Percentiles rank a stretch among this genome's conserved stretches.
These are phyloP conservation scores for Oxycera nigricornis DNA, from an alignment of 2,888 invertebrate species.

Conservation along the genomic window DNA sequence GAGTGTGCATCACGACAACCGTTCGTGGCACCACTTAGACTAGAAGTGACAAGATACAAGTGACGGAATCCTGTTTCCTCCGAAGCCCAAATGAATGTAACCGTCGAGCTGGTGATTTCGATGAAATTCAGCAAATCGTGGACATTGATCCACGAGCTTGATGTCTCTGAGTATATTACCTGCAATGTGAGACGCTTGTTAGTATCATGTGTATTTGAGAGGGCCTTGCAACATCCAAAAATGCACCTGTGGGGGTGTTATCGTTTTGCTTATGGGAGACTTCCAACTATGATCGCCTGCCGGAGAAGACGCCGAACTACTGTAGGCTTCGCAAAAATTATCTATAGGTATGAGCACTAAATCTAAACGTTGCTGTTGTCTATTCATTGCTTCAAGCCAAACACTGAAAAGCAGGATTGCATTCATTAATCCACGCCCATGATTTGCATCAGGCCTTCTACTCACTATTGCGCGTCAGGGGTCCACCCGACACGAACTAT, in stretches of 20 bases:
- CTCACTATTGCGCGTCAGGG: conserved; percentile 87
- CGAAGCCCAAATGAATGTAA: conserved; percentile 88
- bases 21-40: conserved; percentile 64
- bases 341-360: conserved; percentile 81
- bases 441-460: conserved; percentile 49
- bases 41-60: conserved; percentile 79
- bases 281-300: conserved; percentile 61
- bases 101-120: conserved; percentile 60
- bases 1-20: conserved; percentile 61
- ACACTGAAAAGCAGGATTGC: conserved; percentile 67
- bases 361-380: conserved; percentile 85
- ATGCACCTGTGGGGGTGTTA: conserved; percentile 58
- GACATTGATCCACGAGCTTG: conserved; percentile 92
- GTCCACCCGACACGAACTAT: conserved; percentile 96
- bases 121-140: conserved; percentile 89
- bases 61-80: conserved; percentile 92
- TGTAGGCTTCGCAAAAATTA: conserved; percentile 69
- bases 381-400: conserved; percentile 90
- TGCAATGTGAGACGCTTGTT: conserved; percentile 43
- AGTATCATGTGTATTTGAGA: not conserved
- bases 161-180: conserved; percentile 62
- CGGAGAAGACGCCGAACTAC: conserved; percentile 62
- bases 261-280: conserved; percentile 57
- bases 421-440: too few relatives aligned
- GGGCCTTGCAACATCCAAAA: too few relatives aligned